Conservation (phyloP, 2,888 invertebrate species). For the Teleiodes luculella region DNA sequence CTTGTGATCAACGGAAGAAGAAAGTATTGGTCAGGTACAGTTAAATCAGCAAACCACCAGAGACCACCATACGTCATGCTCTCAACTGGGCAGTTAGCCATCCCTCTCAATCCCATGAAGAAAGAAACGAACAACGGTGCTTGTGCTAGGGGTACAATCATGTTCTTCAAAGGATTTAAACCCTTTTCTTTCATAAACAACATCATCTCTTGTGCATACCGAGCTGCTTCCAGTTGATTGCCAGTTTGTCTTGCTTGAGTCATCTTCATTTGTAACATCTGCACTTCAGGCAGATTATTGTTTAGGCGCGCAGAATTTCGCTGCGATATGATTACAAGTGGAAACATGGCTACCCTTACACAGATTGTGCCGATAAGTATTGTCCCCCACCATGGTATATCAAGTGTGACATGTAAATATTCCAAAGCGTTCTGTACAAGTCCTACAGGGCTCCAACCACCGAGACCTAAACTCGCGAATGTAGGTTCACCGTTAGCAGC, state of each 20-base stretch:
- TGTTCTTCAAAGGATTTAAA: conserved; percentile 88
- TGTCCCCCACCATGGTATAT: conserved; percentile 96
- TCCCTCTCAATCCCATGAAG: conserved; percentile 90
- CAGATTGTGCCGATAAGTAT: conserved; percentile 89
- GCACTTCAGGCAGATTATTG: conserved; percentile 92
- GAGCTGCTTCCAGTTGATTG: conserved; percentile 86
- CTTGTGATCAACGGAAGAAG: conserved; percentile 91
- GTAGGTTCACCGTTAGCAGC: conserved; percentile 84
- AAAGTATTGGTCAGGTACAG: conserved; percentile 93
- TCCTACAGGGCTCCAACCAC: conserved; percentile 90
- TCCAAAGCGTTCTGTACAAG: conserved; percentile 89
- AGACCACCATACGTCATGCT: conserved; percentile 93
- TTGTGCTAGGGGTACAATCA: conserved; percentile 87
- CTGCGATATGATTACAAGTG: conserved; percentile 90
- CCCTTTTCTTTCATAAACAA: conserved; percentile 89
- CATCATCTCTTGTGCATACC: conserved; percentile 88
- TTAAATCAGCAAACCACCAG: conserved; percentile 95
- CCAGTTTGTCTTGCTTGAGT: conserved; percentile 91
- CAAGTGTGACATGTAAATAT: conserved; percentile 86
- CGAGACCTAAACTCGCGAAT: conserved; percentile 89
- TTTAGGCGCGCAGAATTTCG: conserved; percentile 88
- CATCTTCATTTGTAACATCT: conserved; percentile 89
- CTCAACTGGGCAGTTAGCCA: conserved; percentile 94
- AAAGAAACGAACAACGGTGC: conserved; percentile 95
- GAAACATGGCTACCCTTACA: conserved; percentile 88